These are phyloP conservation scores for Plumapathes pennacea DNA, from an alignment of 92 coral and sea anemone genomes.

Conservation along the genomic window DNA sequence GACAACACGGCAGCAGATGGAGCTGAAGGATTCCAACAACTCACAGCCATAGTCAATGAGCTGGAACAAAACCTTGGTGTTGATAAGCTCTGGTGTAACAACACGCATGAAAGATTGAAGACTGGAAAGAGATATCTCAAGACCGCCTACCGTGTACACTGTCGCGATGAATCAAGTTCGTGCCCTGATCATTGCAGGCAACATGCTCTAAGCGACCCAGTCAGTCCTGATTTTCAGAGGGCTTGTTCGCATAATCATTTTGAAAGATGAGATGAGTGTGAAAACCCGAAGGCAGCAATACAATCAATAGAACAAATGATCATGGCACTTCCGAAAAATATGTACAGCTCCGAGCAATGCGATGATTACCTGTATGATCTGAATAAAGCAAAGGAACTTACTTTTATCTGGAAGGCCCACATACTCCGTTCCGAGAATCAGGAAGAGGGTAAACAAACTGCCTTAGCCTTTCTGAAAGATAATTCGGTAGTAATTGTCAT, in stretches of 20 bases:
- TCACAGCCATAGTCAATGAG: too few relatives aligned
- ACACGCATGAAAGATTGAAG: background rate
- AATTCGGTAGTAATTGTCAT: too few relatives aligned
- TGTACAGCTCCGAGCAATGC: slow-evolving; percentile 4
- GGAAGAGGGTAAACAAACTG: slow-evolving; percentile 1
- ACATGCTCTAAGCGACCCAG: slow-evolving; percentile 4
- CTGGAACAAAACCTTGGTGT: background rate
- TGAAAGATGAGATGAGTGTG: background rate
- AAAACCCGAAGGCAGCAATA: background rate
- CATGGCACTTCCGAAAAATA: background rate
- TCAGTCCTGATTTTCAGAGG: background rate
- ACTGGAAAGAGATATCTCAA: slow-evolving; percentile 2
- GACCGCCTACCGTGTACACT: background rate
- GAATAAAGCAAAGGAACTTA: background rate
- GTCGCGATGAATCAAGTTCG: background rate
- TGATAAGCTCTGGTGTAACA: slow-evolving; percentile 1
- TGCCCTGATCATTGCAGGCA: slow-evolving; percentile 19
- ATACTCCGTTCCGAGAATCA: slow-evolving; percentile 10
- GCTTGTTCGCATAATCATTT: slow-evolving; percentile 2
- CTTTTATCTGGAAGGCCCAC: slow-evolving; percentile 9
- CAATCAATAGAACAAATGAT: slow-evolving; percentile 1
- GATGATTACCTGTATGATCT: slow-evolving; percentile 3
- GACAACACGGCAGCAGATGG: slow-evolving; percentile 25
- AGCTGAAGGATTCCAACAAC: too few relatives aligned
- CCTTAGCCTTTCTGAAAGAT: too few relatives aligned